Conservation (phyloP, 2,113 vertebrate species). For the Pygoscelis adeliae region DNA sequence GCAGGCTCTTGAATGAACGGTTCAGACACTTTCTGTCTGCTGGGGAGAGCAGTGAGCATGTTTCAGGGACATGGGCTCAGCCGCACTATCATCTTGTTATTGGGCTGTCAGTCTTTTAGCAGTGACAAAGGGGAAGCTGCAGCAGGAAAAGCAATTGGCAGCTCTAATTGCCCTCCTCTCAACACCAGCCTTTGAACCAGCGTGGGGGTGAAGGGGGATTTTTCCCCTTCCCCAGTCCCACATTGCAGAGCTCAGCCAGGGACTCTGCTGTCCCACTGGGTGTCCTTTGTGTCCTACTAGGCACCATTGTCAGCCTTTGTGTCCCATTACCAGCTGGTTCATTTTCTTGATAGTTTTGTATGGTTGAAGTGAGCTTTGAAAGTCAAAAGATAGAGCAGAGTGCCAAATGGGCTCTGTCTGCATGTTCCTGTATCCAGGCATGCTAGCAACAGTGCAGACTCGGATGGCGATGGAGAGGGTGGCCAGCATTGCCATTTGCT, state of each 20-base stretch:
- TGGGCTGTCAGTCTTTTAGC: background rate
- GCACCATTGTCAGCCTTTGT: constrained; percentile 2
- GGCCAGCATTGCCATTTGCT: background rate
- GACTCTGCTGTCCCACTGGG: background rate
- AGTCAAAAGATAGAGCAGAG: background rate
- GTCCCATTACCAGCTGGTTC: background rate
- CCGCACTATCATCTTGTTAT: background rate
- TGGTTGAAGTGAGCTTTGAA: background rate
- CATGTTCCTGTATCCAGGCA: background rate
- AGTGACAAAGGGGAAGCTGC: background rate
- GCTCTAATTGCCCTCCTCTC: background rate
- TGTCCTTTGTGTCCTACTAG: background rate
- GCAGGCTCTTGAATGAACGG: background rate
- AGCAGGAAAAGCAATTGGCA: background rate
- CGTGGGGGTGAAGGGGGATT: background rate
- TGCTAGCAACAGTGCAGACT: fast-evolving
- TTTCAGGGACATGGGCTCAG: background rate
- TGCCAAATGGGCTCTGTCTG: background rate
- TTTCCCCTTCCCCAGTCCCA: background rate
- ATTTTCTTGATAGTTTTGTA: background rate
- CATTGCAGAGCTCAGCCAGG: background rate
- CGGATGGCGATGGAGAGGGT: fast-evolving
- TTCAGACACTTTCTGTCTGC: background rate
- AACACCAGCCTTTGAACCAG: background rate
- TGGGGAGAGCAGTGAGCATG: background rate